Conservation (phyloP, 1,140 invertebrate genomes). For the Aphis craccivora region DNA sequence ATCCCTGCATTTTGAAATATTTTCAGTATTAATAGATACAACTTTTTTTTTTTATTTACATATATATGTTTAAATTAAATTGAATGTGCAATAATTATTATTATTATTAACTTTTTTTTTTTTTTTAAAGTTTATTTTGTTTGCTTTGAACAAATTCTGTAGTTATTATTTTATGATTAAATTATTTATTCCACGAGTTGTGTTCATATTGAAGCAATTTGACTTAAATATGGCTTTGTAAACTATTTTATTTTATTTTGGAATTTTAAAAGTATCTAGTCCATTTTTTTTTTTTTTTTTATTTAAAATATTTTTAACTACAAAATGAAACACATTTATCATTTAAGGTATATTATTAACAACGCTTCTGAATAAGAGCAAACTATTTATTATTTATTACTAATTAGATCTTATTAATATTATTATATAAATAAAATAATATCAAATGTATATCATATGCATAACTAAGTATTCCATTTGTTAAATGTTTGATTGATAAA, state of each 20-base stretch:
- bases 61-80: neutral
- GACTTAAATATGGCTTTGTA: constrained; percentile 35
- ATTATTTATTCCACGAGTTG: constrained; percentile 30
- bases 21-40: constrained; percentile 44
- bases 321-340: neutral
- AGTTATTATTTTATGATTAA: constrained; percentile 34
- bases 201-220: constrained; percentile 49
- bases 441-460: neutral
- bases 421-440: constrained; percentile 41
- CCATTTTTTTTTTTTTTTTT: constrained; percentile 35
- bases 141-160: constrained; percentile 37
- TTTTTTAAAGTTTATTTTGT: neutral
- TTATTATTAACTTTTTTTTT: too few species aligned
- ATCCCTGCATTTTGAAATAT: neutral
- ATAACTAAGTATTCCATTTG: neutral
- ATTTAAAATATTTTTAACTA: constrained; percentile 16
- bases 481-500: neutral
- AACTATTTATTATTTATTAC: constrained; percentile 36
- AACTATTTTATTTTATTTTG: constrained; percentile 39
- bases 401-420: constrained; percentile 43
- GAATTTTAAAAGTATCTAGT: constrained; percentile 47
- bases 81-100: constrained; percentile 39
- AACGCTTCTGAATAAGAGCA: neutral
- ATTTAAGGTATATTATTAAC: neutral
- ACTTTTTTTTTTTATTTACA: constrained; percentile 7